A percentile compares a stretch with the other conserved stretches of the same genome.
phyloP scores from a whole-genome alignment of 1,140 invertebrate species.

The Drosophila sp. region DNA sequence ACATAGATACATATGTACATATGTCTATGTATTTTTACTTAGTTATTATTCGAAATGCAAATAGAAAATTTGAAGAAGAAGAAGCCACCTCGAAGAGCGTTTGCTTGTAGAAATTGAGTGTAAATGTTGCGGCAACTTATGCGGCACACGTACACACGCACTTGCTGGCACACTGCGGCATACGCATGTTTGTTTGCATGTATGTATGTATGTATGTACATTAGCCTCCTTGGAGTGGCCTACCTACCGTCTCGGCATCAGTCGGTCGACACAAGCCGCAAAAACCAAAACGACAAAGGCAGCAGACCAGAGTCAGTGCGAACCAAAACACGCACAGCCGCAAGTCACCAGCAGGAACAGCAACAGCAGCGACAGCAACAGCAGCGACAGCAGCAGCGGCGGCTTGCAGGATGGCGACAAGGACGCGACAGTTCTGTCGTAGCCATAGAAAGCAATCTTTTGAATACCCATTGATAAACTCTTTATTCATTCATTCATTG shows the following conservation, averaged over 20 bases:
- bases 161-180: too few species aligned
- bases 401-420: constrained; percentile 10
- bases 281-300: constrained; percentile 59
- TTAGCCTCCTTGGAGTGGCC: background rate
- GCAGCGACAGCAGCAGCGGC: constrained; percentile 14
- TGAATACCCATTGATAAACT: too few species aligned
- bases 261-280: constrained; percentile 42
- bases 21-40: background rate
- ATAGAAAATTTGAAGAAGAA: constrained; percentile 4
- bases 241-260: background rate
- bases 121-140: constrained; percentile 74
- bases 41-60: constrained; percentile 16
- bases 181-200: background rate
- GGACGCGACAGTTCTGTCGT: constrained; percentile 19
- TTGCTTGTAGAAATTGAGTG: constrained; percentile 51
- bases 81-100: background rate
- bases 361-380: constrained; percentile 9
- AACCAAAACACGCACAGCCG: constrained; percentile 39
- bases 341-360: constrained; percentile 59
- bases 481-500: too few species aligned
- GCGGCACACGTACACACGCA: constrained; percentile 69
- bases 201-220: background rate
- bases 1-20: constrained; percentile 25
- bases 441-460: too few species aligned
- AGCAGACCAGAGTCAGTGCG: constrained; percentile 15